Base-by-base conservation (phyloP, 2,113 vertebrate species). In the Aspidoscelis tigris region DNA sequence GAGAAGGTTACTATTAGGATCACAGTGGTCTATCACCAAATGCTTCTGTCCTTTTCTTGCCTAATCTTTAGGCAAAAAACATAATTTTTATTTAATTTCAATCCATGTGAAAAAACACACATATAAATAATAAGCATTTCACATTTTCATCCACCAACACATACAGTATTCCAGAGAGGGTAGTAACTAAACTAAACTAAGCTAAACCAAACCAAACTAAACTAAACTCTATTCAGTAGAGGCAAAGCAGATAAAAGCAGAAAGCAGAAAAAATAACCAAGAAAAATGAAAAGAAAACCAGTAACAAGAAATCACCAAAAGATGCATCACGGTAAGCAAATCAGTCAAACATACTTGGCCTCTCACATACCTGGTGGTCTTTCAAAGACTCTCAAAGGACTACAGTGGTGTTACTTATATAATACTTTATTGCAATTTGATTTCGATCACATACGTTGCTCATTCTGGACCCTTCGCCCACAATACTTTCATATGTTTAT, bases 1-100 rank as follows among this genome's bases (percentile, higher is more conserved):
- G 44, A 80, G 76, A 66, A 85, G 70, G 83, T 80, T 77, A 80
- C 70, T 10, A 47, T 21, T 53, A 18, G 58, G 22, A 47, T 79
- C 58, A 73, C 26, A 73, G 9, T 65, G 12, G n/a, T 53, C 43
- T 26, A 16, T 61, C 70, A 66, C 26, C 83, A 85, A 77, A 69
- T 73, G 77, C 43, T 85, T 79, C 77, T 66, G 44, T 53, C 22
- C 44, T 41, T 65, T n/a, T 50, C 26, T 73, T 26, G 55, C 11
- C 68, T 55, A 58, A 70, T 43, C 33, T 20, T 78, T 69, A 84
- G 22, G 14, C 33, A n/a, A 24, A 71, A 43, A 18, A 41, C 39
- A 50, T 77, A 50, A 21, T 39, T 79, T 72, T 65, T 65, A 72
- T 41, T 73, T 79, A 16, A 18, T 61, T 61, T 14, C 58, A 61